phyloP scores from a whole-genome alignment of 2,888 invertebrate genomes.

The Phanerotoma sp. region DNA sequence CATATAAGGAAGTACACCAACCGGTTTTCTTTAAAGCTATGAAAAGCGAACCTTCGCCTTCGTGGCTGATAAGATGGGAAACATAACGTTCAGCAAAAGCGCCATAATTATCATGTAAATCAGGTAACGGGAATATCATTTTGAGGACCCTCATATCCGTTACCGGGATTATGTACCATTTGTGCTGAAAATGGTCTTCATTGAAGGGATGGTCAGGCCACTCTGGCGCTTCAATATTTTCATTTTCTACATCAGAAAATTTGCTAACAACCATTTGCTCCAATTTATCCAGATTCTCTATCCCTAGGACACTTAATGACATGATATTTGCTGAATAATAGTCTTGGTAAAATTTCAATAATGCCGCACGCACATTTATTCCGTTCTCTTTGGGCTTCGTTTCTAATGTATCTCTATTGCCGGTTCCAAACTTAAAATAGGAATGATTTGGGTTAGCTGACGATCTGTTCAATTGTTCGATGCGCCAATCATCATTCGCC shows the following conservation, averaged over 20 bases:
- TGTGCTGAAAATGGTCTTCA: constrained; percentile 69
- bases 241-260: constrained; percentile 78
- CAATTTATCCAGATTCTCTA: constrained; percentile 88
- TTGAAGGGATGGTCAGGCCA: constrained; percentile 87
- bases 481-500: constrained; percentile 83
- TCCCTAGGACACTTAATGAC: constrained; percentile 85
- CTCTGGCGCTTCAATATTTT: constrained; percentile 67
- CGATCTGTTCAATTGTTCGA: constrained; percentile 86
- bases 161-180: constrained; percentile 80
- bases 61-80: constrained; percentile 92
- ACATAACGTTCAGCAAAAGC: constrained; percentile 88
- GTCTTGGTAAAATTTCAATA: constrained; percentile 84
- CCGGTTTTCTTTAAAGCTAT: constrained; percentile 83
- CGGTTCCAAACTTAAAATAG: constrained; percentile 93
- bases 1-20: constrained; percentile 88
- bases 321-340: constrained; percentile 97
- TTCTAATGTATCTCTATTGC: constrained; percentile 78
- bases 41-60: constrained; percentile 91
- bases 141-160: constrained; percentile 86
- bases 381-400: constrained; percentile 75
- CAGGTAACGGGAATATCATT: constrained; percentile 88
- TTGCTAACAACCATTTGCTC: constrained; percentile 76
- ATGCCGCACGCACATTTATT: constrained; percentile 81
- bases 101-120: constrained; percentile 78
- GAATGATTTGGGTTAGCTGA: constrained; percentile 77